Conservation (phyloP, 2,888 invertebrate species). For the Agonopterix subpropinquella region DNA sequence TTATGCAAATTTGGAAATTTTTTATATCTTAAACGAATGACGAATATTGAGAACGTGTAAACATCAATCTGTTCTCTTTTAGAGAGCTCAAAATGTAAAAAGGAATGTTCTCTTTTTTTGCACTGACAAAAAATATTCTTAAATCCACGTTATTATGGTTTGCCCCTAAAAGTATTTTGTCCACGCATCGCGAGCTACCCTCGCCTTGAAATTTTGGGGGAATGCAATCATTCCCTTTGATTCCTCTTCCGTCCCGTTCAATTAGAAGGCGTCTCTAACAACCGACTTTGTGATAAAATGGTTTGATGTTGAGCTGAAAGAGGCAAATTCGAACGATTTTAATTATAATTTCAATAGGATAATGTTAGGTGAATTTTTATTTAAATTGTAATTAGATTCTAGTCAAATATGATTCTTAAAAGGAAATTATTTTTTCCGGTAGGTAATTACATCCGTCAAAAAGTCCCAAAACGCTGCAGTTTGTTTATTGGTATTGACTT, state of each 20-base stretch:
- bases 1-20: too few relatives aligned
- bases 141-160: conserved; percentile 14
- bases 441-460: too few relatives aligned
- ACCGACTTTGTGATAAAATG: conserved; percentile 49
- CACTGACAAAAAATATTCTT: conserved; percentile 14
- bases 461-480: too few relatives aligned
- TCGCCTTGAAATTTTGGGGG: conserved; percentile 58
- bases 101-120: too few relatives aligned
- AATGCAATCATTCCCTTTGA: conserved; percentile 72
- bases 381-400: background rate
- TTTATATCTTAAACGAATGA: too few relatives aligned
- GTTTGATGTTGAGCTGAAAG: conserved; percentile 23
- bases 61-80: too few relatives aligned
- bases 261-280: conserved; percentile 67
- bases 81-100: too few relatives aligned
- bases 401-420: too few relatives aligned
- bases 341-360: conserved; percentile 18
- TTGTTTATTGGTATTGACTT: too few relatives aligned
- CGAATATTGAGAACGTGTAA: too few relatives aligned
- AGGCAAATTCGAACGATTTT: conserved; percentile 9
- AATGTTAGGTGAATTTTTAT: background rate
- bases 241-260: conserved; percentile 70
- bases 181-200: conserved; percentile 64
- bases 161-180: conserved; percentile 60
- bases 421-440: too few relatives aligned